These are phyloP conservation scores for Nannoperca australis DNA, from an alignment of 2,797 vertebrate genomes.

Conservation along the genomic window DNA sequence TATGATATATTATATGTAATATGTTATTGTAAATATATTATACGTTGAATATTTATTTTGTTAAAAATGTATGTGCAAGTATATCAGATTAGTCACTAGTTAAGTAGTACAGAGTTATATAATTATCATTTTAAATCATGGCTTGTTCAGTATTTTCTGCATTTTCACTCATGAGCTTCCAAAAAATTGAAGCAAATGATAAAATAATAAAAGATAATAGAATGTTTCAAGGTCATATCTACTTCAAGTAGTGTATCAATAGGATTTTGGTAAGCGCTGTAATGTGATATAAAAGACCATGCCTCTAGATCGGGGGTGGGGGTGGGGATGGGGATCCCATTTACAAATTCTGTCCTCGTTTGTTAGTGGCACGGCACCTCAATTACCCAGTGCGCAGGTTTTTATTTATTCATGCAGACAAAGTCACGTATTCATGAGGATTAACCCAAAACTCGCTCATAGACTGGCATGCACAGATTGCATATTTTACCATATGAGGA, in stretches of 20 bases:
- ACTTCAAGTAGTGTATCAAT: conserved; percentile 59
- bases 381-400: conserved; percentile 88
- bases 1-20: neutral
- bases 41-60: neutral
- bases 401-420: conserved; percentile 91
- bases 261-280: conserved; percentile 79
- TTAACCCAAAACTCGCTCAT: conserved; percentile 86
- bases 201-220: conserved; percentile 47
- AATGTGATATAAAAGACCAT: conserved; percentile 81
- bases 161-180: conserved; percentile 45
- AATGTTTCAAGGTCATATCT: conserved; percentile 66
- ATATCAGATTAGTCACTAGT: neutral
- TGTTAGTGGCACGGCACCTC: conserved; percentile 87
- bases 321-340: conserved; percentile 82
- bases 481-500: conserved; percentile 87
- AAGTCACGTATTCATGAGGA: conserved; percentile 91
- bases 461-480: conserved; percentile 88
- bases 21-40: neutral
- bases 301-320: conserved; percentile 65
- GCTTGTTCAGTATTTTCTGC: conserved; percentile 23
- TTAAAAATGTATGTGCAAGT: neutral
- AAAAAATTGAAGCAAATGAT: conserved; percentile 51
- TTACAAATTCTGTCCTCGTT: conserved; percentile 87
- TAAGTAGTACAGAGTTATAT: neutral
- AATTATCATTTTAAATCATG: conserved; percentile 32